phyloP scores from a whole-genome alignment of 1,140 invertebrate species.

The Bombus fervidus region DNA sequence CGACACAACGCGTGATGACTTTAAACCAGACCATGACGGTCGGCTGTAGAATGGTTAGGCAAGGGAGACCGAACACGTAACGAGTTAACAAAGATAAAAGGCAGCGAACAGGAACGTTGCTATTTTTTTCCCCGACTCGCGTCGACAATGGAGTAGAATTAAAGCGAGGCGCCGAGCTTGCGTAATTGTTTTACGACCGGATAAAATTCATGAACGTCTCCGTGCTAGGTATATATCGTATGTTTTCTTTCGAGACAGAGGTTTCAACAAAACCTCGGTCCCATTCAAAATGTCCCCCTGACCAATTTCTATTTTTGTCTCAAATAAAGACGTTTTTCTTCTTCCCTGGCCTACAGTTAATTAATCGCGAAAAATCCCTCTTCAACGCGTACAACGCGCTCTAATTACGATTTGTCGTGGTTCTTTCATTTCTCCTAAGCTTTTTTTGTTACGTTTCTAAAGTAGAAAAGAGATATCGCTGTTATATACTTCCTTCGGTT shows the following conservation, averaged over 20 bases:
- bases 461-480: background rate
- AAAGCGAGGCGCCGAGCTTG: slow-evolving; percentile 58
- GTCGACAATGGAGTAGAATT: slow-evolving; percentile 63
- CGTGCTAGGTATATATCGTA: background rate
- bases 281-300: slow-evolving; percentile 24
- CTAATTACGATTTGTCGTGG: slow-evolving; percentile 12
- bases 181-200: slow-evolving; percentile 67
- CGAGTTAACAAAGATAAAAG: slow-evolving; percentile 64
- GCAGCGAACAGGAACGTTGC: slow-evolving; percentile 47
- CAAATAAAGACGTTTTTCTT: background rate
- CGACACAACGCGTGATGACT: background rate
- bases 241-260: slow-evolving; percentile 44
- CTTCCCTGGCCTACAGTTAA: background rate
- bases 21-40: slow-evolving; percentile 14
- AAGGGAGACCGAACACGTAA: slow-evolving; percentile 26
- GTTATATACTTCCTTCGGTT: background rate
- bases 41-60: background rate
- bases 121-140: slow-evolving; percentile 56
- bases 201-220: slow-evolving; percentile 61
- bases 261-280: slow-evolving; percentile 26
- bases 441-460: background rate
- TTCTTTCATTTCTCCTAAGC: background rate
- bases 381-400: background rate
- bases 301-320: background rate
- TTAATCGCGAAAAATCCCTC: slow-evolving; percentile 3